phyloP scores from a whole-genome alignment of 2,113 vertebrate species.

The Ardeotis arabs region DNA sequence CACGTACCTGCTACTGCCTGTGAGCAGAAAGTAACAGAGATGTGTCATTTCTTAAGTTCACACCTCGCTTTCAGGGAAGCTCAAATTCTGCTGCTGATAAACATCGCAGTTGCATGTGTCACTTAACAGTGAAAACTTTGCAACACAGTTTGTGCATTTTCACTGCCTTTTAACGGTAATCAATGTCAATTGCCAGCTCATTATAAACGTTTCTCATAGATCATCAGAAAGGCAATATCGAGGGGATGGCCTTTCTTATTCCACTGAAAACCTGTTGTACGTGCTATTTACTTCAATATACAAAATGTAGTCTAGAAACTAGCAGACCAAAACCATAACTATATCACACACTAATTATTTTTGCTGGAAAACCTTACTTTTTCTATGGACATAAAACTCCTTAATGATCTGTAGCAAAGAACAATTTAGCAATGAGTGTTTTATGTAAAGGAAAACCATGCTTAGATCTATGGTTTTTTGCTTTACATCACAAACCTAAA shows the following conservation, averaged over 20 bases:
- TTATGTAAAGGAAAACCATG: neutral
- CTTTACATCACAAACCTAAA: neutral
- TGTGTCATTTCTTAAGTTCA: neutral
- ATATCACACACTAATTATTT: neutral
- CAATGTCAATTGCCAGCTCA: conserved; percentile 31
- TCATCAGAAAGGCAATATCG: conserved; percentile 24
- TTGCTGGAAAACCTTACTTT: neutral
- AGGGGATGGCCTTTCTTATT: neutral
- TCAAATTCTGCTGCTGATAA: neutral
- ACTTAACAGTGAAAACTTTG: neutral
- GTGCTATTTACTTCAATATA: neutral
- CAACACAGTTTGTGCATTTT: neutral
- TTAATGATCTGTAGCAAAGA: neutral
- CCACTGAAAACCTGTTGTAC: neutral
- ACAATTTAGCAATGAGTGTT: neutral
- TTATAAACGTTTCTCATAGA: conserved; percentile 40
- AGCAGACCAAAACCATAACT: neutral
- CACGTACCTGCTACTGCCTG: fast-evolving
- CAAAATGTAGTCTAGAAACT: neutral
- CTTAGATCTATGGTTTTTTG: neutral
- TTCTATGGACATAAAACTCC: neutral
- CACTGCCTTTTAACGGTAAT: conserved; percentile 57
- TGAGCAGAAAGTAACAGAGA: neutral
- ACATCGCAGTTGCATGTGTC: fast-evolving
- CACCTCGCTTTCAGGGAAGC: neutral